Conservation (phyloP, 2,888 invertebrate genomes). For the Andricus curvator region DNA sequence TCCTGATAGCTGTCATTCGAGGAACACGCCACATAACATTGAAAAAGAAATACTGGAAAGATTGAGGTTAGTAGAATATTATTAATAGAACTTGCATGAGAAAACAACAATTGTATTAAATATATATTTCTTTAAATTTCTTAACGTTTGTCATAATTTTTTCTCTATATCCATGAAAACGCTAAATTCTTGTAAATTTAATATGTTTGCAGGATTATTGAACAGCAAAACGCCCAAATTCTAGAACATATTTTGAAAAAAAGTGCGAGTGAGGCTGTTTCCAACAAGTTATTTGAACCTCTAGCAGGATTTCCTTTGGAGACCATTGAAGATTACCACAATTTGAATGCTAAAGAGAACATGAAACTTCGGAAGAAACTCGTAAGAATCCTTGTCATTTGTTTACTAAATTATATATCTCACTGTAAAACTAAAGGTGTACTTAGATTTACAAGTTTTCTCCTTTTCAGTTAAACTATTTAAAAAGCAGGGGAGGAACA, state of each 20-base stretch:
- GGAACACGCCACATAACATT: too few relatives aligned
- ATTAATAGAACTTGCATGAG: neutral
- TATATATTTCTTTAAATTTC: neutral
- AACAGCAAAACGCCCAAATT: neutral
- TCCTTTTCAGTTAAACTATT: neutral
- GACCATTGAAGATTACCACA: neutral
- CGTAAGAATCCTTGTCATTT: neutral
- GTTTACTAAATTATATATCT: neutral
- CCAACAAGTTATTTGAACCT: neutral
- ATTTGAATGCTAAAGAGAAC: neutral
- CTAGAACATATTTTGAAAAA: neutral
- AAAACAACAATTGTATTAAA: neutral
- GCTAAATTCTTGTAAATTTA: neutral
- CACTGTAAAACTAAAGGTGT: neutral
- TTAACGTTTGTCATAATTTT: neutral
- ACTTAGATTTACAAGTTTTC: neutral
- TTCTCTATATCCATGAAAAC: neutral
- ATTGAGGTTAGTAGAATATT: too few relatives aligned
- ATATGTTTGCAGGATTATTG: neutral
- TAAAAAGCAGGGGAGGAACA: neutral
- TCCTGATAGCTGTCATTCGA: neutral
- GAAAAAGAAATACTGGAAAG: too few relatives aligned
- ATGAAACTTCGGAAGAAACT: neutral
- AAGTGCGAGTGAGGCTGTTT: neutral
- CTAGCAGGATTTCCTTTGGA: neutral